phyloP scores from a whole-genome alignment of 2,113 vertebrate species.

The Sylvilagus bachmani region DNA sequence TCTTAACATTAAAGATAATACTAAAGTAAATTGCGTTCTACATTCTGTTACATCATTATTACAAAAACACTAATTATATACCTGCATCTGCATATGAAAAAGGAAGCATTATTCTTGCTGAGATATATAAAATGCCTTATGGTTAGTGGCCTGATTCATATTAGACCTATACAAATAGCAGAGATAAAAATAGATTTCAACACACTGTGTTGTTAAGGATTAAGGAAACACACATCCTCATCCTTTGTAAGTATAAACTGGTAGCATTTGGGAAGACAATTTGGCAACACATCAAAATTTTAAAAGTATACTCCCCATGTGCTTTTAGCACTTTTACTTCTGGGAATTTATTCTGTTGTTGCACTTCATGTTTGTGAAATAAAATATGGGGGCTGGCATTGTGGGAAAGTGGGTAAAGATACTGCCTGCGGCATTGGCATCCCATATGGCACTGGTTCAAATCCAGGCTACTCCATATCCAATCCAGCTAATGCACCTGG shows the following conservation, averaged over 20 bases:
- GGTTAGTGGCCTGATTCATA: neutral
- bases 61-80: neutral
- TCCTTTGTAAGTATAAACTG: neutral
- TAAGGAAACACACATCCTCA: neutral
- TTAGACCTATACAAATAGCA: neutral
- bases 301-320: neutral
- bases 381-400: too few relatives aligned
- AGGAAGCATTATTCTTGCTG: neutral
- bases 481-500: too few relatives aligned
- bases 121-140: neutral
- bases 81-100: neutral
- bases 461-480: too few relatives aligned
- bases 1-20: slow-evolving; percentile 1
- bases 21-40: slow-evolving; percentile 33
- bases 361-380: neutral
- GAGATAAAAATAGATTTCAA: neutral
- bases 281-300: slow-evolving; percentile 1
- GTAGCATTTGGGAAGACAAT: neutral
- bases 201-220: neutral
- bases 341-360: neutral
- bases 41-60: neutral
- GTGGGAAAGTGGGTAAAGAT: too few relatives aligned
- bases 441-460: too few relatives aligned
- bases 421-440: too few relatives aligned
- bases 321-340: slow-evolving; percentile 12